A percentile compares a stretch with the other conserved stretches of the same genome.
Evolutionary conservation across 2,113 vertebrate species (phyloP).

Genomic region (Sapajus apella): DNA sequence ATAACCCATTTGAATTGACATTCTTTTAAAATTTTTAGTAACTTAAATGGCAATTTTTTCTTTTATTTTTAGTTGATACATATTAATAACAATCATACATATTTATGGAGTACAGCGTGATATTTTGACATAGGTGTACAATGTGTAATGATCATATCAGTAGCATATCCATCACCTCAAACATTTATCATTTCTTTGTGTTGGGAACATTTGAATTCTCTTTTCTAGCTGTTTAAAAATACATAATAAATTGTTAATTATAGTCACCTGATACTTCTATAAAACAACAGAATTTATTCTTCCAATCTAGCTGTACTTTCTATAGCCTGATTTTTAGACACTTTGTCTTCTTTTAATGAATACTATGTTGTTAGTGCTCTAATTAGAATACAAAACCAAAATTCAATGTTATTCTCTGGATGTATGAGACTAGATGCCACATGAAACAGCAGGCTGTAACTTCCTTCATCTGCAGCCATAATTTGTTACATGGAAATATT

Average conservation of each 20-base stretch:
- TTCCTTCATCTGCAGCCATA: background rate
- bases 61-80: background rate
- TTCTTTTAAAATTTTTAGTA: background rate
- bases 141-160: background rate
- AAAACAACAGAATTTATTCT: background rate
- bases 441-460: background rate
- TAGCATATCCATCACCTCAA: background rate
- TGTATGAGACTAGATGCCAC: background rate
- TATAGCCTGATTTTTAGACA: conserved; percentile 19
- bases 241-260: background rate
- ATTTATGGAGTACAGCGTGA: background rate
- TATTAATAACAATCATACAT: background rate
- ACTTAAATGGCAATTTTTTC: background rate
- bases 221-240: background rate
- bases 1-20: background rate
- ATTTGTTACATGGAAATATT: background rate
- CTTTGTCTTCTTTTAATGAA: background rate
- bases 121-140: background rate
- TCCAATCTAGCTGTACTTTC: background rate
- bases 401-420: background rate
- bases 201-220: background rate
- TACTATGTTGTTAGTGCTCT: background rate
- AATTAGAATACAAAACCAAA: conserved; percentile 20
- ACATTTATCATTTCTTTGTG: background rate
- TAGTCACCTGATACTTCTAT: background rate